phyloP scores from a whole-genome alignment of 2,797 vertebrate genomes.

The Macrochelys suwanniensis region DNA sequence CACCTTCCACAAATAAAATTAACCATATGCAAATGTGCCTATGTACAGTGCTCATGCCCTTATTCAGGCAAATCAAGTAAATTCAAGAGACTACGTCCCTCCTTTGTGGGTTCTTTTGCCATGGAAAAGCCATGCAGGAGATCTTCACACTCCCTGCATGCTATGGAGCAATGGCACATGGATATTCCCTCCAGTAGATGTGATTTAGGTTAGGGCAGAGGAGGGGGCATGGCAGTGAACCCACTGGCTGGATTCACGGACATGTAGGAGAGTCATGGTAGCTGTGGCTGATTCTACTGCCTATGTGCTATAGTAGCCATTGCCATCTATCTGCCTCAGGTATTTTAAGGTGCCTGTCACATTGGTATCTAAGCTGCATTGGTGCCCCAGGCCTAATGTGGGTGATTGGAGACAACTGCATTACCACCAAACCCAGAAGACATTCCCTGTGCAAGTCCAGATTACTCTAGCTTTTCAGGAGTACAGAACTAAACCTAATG shows the following conservation, averaged over 20 bases:
- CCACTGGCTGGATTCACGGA: background rate
- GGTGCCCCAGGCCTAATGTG: background rate
- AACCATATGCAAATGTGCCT: background rate
- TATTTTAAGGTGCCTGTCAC: background rate
- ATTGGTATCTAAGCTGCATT: background rate
- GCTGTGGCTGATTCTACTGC: background rate
- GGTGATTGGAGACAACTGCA: background rate
- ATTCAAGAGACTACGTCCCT: background rate
- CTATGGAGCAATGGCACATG: background rate
- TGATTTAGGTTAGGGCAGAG: background rate
- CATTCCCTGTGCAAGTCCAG: background rate
- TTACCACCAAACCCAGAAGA: background rate
- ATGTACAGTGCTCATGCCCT: background rate
- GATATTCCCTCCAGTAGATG: background rate
- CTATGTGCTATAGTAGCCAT: background rate
- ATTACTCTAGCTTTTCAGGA: background rate
- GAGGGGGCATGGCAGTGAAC: background rate
- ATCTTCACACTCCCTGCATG: background rate
- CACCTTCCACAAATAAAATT: slow-evolving; percentile 22
- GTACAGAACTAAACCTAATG: background rate
- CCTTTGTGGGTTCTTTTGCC: background rate
- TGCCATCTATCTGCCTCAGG: background rate
- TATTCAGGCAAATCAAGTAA: background rate
- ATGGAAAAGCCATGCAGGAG: background rate
- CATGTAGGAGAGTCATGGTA: background rate